Evolutionary conservation across 1,140 invertebrate genomes (phyloP), one percentile per base, ranked within the genome.

Genomic region (Anadara kagoshimensis): DNA sequence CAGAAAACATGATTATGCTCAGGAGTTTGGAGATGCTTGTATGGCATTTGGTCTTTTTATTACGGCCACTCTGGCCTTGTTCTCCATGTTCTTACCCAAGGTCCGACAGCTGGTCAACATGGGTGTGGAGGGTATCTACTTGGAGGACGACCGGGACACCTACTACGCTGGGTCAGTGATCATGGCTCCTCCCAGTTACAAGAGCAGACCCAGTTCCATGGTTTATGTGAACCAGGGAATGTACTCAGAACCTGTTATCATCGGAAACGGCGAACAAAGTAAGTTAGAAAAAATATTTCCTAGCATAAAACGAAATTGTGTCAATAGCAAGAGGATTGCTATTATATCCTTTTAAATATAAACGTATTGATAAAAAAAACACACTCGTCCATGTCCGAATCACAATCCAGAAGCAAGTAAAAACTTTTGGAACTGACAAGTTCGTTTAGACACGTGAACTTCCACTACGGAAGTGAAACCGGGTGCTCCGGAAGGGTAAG

Each of bases 81-180:
- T 97, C 57, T 92, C 96, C 14, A 97, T 98, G 95, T 98, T 98
- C 88, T 93, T 97, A 87, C 95, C 96, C 2, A 97, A 97, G 78
- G 86, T 85, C 4, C 91, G 96, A n/a, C 95, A 97, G 78, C 88
- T 97, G 83, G 95, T 95, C 0, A 96, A 95, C 11, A 92, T 97
- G 90, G 95, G 96, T 18, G 94, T 58, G 91, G 87, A 88, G 56
- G 86, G 85, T 5, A 86, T 94, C 43, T 94, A 94, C 85, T 91
- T 94, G 26, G 94, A 94, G 78, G 94, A 96, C 84, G 86, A 87
- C 90, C 93, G 75, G 86, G 92, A 86, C 22, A 84, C 95, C 92
- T 69, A 95, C 94, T 74, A 94, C 94, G 81, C 65, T 43, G 83
- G 80, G 12, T 85, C 83, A 10, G 83, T 85, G 0, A 82, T 84